Conservation (phyloP, 2,113 vertebrate genomes). For the Brachyistius frenatus region DNA sequence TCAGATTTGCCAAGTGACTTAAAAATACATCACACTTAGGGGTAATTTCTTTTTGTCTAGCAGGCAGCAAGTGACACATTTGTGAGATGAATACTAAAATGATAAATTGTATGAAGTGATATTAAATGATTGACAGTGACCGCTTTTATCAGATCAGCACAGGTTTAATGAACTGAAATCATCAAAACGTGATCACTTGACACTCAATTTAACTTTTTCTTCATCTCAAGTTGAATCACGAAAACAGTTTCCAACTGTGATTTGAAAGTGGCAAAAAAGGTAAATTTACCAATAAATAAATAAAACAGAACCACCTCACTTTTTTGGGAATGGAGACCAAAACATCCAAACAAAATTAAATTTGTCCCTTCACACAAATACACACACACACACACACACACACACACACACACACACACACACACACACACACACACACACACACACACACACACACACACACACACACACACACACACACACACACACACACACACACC, state of each 20-base stretch:
- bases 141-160: not conserved
- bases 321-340: not conserved
- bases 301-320: constrained; percentile 7
- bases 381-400: constrained; percentile 28
- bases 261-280: not conserved
- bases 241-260: not conserved
- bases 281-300: not conserved
- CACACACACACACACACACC: constrained; percentile 55
- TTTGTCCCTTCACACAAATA: constrained; percentile 27
- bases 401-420: constrained; percentile 41
- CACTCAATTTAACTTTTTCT: too few species aligned
- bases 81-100: constrained; percentile 1
- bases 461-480: constrained; percentile 43
- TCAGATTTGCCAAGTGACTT: constrained; percentile 19
- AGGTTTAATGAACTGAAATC: not conserved
- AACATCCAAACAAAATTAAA: constrained; percentile 21
- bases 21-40: not conserved
- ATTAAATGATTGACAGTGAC: constrained; percentile 3
- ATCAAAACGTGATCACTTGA: not conserved
- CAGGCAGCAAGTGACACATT: constrained; percentile 1
- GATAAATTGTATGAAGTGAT: constrained; percentile 18
- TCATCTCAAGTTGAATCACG: not conserved
- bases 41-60: not conserved
- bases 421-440: constrained; percentile 22
- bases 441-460: not conserved